A percentile compares a stretch with the other conserved stretches of the same genome.
phyloP scores from a whole-genome alignment of 1,140 invertebrate genomes.

The Macrobrachium nipponense region DNA sequence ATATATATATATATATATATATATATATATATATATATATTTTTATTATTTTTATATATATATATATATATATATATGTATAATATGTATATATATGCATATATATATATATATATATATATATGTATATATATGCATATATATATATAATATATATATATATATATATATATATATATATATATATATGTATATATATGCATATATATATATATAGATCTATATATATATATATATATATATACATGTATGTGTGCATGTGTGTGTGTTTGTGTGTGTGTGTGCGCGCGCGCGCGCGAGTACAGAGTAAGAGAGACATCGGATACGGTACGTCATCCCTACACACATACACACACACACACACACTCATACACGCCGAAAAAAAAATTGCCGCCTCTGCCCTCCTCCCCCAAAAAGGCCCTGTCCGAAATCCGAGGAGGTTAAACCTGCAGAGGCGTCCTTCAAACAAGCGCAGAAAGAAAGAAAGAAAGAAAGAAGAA shows the following conservation, averaged over 20 bases:
- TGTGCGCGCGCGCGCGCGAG: not conserved
- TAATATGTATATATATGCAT: slow-evolving; percentile 14
- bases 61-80: slow-evolving; percentile 14
- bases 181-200: not conserved
- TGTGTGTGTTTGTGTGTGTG: not conserved
- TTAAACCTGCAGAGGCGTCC: no score
- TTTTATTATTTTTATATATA: not conserved
- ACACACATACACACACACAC: no score
- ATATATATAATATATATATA: slow-evolving; percentile 3
- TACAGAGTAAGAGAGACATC: no score
- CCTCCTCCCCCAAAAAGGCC: no score
- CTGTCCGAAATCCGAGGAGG: no score
- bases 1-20: no score
- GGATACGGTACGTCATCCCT: no score
- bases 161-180: not conserved
- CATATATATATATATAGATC: not conserved
- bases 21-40: not conserved
- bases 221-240: slow-evolving; percentile 17
- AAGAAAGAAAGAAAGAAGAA: no score
- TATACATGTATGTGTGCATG: not conserved
- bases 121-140: slow-evolving; percentile 9
- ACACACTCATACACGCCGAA: no score
- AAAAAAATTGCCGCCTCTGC: no score
- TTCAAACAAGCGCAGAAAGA: no score
- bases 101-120: slow-evolving; percentile 19